Evolutionary conservation across 2,888 invertebrate genomes (phyloP).

Genomic region (Spisula solida): DNA sequence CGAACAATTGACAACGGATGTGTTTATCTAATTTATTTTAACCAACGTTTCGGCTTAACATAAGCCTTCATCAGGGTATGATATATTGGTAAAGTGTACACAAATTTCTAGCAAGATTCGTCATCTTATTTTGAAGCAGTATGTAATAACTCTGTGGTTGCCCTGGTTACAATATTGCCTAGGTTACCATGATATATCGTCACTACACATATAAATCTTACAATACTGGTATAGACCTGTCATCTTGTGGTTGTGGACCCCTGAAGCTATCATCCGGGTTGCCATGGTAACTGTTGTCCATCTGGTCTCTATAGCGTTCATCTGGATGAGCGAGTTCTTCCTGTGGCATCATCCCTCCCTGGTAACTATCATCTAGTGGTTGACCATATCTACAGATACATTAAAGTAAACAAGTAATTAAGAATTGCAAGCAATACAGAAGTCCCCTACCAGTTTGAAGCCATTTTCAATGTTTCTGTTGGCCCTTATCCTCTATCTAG

Average conservation of each 20-base stretch:
- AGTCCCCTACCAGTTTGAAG: too few species aligned
- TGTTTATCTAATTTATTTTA: too few species aligned
- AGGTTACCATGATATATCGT: not conserved
- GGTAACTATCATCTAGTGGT: constrained; percentile 65
- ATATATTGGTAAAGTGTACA: too few species aligned
- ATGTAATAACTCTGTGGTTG: too few species aligned
- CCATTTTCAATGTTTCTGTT: too few species aligned
- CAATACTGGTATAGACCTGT: constrained; percentile 59
- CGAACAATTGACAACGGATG: too few species aligned
- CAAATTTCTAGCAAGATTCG: not conserved
- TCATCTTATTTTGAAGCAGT: not conserved
- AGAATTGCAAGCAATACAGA: too few species aligned
- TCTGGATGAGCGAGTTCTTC: constrained; percentile 43
- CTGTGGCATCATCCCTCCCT: constrained; percentile 50
- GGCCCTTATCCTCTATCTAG: too few species aligned
- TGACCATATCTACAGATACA: constrained; percentile 59
- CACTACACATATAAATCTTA: constrained; percentile 33
- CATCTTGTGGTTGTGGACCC: constrained; percentile 60
- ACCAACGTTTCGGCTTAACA: too few species aligned
- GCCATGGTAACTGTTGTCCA: constrained; percentile 57
- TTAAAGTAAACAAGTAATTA: too few species aligned
- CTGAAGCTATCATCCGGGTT: constrained; percentile 64
- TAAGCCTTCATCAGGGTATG: too few species aligned
- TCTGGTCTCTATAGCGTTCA: constrained; percentile 46
- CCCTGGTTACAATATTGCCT: not conserved